Conservation (phyloP, 2,113 vertebrate genomes). For the Gymnorhina tibicen region DNA sequence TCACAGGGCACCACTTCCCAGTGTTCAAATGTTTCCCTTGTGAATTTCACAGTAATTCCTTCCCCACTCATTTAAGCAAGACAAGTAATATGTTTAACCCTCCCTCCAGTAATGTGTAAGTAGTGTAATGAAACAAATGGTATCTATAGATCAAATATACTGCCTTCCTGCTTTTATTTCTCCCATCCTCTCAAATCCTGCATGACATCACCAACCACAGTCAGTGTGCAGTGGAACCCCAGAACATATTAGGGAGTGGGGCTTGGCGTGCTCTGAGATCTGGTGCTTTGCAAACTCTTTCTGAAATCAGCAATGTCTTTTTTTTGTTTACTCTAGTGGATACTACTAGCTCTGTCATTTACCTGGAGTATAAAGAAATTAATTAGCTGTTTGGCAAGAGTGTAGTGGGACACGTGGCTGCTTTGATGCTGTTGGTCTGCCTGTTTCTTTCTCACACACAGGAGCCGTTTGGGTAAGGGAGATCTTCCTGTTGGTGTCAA, state of each 20-base stretch:
- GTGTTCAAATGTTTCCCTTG: background rate
- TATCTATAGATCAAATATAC: background rate
- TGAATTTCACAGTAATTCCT: background rate
- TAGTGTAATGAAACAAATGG: background rate
- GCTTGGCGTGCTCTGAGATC: background rate
- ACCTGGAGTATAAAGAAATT: background rate
- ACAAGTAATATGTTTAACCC: background rate
- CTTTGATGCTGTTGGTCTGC: background rate
- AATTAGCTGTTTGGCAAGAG: background rate
- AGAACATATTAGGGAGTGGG: background rate
- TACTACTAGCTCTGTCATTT: background rate
- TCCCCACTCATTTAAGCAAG: background rate
- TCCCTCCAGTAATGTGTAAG: background rate
- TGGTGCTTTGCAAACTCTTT: background rate
- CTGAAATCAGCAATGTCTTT: background rate
- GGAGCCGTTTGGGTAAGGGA: background rate
- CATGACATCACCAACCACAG: background rate
- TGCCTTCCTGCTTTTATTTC: background rate
- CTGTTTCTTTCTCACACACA: background rate
- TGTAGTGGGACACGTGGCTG: accelerated
- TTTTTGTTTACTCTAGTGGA: background rate
- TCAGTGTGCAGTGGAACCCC: background rate
- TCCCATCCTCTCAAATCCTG: background rate
- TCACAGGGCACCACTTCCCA: background rate
- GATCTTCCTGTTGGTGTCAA: background rate